A percentile compares a stretch with the other conserved stretches of the same genome.
These are phyloP conservation scores for Chaetoderma sp. DNA, from an alignment of 2,888 invertebrate genomes.

Conservation along the genomic window DNA sequence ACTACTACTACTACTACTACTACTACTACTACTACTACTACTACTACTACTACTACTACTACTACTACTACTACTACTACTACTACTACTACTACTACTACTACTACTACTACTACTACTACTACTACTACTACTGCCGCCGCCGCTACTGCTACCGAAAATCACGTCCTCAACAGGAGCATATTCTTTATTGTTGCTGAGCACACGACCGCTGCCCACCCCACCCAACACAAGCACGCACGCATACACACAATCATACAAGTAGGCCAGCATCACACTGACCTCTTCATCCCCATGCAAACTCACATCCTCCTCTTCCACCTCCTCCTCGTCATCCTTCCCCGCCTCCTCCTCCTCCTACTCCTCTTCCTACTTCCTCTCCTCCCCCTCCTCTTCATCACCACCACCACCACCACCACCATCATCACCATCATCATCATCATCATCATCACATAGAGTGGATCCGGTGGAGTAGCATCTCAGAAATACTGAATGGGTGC, in stretches of 20 bases:
- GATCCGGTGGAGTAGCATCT: neutral
- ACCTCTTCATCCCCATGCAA: no score
- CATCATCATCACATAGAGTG: no score
- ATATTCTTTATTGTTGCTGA: no score
- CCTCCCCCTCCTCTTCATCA: neutral
- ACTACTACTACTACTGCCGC: neutral
- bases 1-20: slow-evolving; percentile 12
- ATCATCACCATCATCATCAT: neutral
- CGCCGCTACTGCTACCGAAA: neutral
- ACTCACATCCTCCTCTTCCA: no score
- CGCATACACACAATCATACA: no score
- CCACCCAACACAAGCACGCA: no score
- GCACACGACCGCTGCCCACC: neutral
- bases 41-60: slow-evolving; percentile 1
- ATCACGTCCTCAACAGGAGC: neutral
- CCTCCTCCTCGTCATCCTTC: neutral
- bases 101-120: neutral
- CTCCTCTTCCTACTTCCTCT: no score
- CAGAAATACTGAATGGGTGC: no score
- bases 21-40: slow-evolving; percentile 16
- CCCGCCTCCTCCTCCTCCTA: no score
- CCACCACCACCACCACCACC: neutral
- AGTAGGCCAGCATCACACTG: no score
- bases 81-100: slow-evolving; percentile 12
- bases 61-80: slow-evolving; percentile 19